These are phyloP conservation scores for Drosophila subpulchrella DNA, from an alignment of 1,140 invertebrate species.

Conservation along the genomic window DNA sequence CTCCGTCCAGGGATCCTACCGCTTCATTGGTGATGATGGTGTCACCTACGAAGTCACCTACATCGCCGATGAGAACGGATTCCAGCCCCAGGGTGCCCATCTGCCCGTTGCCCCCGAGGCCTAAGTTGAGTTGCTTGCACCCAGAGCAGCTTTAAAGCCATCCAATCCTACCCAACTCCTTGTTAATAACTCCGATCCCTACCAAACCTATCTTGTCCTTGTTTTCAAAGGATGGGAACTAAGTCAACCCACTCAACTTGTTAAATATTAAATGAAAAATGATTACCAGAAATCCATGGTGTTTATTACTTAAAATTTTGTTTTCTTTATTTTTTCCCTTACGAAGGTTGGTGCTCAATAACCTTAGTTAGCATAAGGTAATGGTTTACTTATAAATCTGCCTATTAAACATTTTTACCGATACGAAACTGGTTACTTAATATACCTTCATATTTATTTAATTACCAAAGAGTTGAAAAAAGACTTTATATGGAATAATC, in stretches of 20 bases:
- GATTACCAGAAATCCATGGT: conserved; percentile 16
- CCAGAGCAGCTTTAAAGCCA: conserved; percentile 5
- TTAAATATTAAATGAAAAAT: conserved; percentile 42
- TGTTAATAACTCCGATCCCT: conserved; percentile 9
- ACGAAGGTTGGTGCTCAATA: background rate
- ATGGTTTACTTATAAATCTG: no score
- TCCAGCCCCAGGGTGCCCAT: conserved; percentile 88
- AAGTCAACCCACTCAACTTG: conserved; percentile 29
- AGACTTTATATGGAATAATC: background rate
- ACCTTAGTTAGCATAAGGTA: no score
- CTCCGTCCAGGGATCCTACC: conserved; percentile 85
- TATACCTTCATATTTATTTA: no score
- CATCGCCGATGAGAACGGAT: conserved; percentile 89
- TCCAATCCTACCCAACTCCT: background rate
- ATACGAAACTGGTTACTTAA: background rate
- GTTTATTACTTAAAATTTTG: conserved; percentile 5
- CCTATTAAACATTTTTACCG: no score
- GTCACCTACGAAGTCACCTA: conserved; percentile 9
- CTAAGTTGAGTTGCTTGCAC: conserved; percentile 16
- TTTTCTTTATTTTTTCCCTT: background rate
- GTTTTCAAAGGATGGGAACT: conserved; percentile 19
- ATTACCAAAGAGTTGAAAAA: background rate
- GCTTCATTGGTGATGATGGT: conserved; percentile 10
- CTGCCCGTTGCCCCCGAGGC: conserved; percentile 84
- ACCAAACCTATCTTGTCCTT: conserved; percentile 19